Evolutionary conservation across 1,140 invertebrate genomes (phyloP).

Genomic region (Drosophila sulfurigaster): DNA sequence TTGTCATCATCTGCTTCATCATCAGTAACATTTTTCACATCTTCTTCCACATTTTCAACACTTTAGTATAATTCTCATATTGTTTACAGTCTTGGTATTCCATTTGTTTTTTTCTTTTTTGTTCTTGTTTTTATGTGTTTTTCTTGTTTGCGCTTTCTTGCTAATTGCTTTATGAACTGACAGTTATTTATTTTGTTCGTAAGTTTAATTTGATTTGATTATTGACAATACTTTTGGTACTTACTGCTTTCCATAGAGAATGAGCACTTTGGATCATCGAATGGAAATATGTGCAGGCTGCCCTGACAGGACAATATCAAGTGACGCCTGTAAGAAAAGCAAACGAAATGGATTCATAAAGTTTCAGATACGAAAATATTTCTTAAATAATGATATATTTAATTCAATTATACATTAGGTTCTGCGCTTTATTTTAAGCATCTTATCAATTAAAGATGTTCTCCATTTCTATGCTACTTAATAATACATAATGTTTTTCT

Average conservation of each 20-base stretch:
- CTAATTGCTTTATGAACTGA: background rate
- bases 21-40: constrained; percentile 42
- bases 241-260: constrained; percentile 98
- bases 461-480: constrained; percentile 52
- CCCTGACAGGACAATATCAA: constrained; percentile 96
- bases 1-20: constrained; percentile 42
- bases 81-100: constrained; percentile 25
- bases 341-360: background rate
- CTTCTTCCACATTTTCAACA: constrained; percentile 57
- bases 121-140: background rate
- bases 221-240: constrained; percentile 85
- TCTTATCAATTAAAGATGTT: constrained; percentile 6
- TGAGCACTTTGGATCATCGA: constrained; percentile 97
- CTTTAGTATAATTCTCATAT: constrained; percentile 57
- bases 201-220: background rate
- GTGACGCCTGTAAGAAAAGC: constrained; percentile 89
- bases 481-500: constrained; percentile 51
- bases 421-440: constrained; percentile 3
- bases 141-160: constrained; percentile 3
- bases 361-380: background rate
- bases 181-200: constrained; percentile 13
- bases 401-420: background rate
- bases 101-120: background rate
- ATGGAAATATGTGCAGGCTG: constrained; percentile 96
- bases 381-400: background rate